Evolutionary conservation across 2,888 invertebrate species (phyloP), one percentile per base, ranked within the genome.

Genomic region (Emesis furor): DNA sequence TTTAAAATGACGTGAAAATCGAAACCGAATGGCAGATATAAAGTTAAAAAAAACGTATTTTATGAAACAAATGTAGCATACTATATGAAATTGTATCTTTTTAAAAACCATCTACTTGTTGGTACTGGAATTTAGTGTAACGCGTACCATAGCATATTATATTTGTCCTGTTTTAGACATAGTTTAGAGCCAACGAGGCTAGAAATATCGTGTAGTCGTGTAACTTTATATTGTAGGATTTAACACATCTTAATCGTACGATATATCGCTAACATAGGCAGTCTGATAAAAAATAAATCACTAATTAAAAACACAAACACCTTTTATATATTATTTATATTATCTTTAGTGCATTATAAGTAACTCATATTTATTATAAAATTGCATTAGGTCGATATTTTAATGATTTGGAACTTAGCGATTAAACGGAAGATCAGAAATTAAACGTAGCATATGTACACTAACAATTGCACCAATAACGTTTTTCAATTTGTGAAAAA

Each of bases 251-350:
- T 32, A 65, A 32, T 65, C 65, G 10, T 65, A 65, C 12, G 4
- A 12, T 30, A 65, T 30, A 65, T 32, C 62, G 10, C 62, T 65
- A 65, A 65, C 4, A 65, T 65, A 65, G 30, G 62, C 62, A 65
- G 62, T 65, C 62, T 65, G 62, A 65, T 65, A 65, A 65, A 65
- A 55, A 65, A 65, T 65, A 65, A 65, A 65, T 65, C 62, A 65
- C 62, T 65, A 65, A 65, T 65, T 65, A 65, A 65, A 59, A 65
- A 65, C 24, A 81, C 69, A 59, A 69, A 73, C 73, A 73, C 7
- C 51, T 46, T 72, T 79, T 71, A 76, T 72, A 51, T 79, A 32
- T 65, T 73, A 75, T 74, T 81, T 78, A 72, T 76, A 37, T 30
- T 76, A 74, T 55, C 42, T 76, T 73, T 67, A 76, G 72, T 46